Base-by-base conservation (phyloP, 2,797 vertebrate genomes). In the Acomys russatus region DNA sequence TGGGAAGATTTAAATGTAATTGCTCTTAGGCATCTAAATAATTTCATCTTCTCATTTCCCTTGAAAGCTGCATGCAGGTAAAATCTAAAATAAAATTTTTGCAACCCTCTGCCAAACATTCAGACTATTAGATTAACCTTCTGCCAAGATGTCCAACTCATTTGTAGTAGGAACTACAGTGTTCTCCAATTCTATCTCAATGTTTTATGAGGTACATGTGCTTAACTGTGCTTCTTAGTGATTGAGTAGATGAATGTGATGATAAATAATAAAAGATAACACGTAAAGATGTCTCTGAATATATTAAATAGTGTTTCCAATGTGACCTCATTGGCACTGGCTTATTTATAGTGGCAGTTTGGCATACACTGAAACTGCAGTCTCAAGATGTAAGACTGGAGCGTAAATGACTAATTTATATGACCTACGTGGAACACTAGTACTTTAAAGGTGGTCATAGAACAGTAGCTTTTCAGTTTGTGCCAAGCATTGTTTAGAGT, bases 171-270 rank as follows among this genome's bases (percentile, higher is more conserved):
- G 18, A 73, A 5, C 0, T 54, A 33, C 59, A 18, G 20, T 10
- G 9, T 25, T 2, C 6, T 49, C 0, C 4, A 1, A 3, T 0
- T 9, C 1, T 22, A 28, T 28, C 78, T 35, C 30, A 79, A 30
- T 35, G 84, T 0, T n/a, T 33, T 25, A 71, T 14, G 35, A 9
- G 8, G 30, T 1, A 0, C 28, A 38, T 6, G 38, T 9, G 44
- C 8, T 25, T 63, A 56, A 79, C 10, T 14, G 2, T 30, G 18
- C 22, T 68, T 79, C 30, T 33, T 59, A 25, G 74, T 63, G 28
- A 61, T 49, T 44, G 3, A 38, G 59, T 9, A 66, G 15, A 30
- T 20, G 6, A 3, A 14, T 59, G 9, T 15, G 56, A 51, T 51
- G 33, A 44, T 56, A 88, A 64, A 38, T 23, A 82, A 80, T 77